These are phyloP conservation scores for Gadus chalcogrammus DNA, from an alignment of 2,113 vertebrate genomes.

Conservation along the genomic window DNA sequence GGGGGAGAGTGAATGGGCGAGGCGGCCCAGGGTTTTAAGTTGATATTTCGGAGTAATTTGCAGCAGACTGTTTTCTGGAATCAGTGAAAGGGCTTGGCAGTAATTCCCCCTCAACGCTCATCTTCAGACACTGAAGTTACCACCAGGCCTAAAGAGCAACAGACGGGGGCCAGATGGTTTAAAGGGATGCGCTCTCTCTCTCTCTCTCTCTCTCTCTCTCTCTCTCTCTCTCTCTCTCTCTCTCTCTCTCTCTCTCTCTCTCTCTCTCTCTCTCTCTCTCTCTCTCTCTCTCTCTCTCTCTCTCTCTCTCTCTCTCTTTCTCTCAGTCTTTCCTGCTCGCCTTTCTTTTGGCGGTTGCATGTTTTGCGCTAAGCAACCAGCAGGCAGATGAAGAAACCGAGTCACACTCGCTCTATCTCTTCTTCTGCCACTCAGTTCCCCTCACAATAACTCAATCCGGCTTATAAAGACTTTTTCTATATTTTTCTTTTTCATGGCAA, in stretches of 20 bases:
- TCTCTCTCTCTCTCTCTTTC: conserved; percentile 46
- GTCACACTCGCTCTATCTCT: too few species aligned
- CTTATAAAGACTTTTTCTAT: neutral
- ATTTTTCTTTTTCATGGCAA: neutral
- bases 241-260: conserved; percentile 53
- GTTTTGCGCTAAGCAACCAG: neutral
- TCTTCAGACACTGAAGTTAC: conserved; percentile 79
- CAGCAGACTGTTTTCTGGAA: conserved; percentile 79
- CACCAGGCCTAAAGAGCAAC: conserved; percentile 76
- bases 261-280: conserved; percentile 53
- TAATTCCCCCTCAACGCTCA: conserved; percentile 86
- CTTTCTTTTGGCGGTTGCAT: conserved; percentile 23
- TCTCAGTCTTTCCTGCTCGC: conserved; percentile 37
- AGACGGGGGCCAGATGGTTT: conserved; percentile 83
- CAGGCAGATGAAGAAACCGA: too few species aligned
- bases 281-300: conserved; percentile 56
- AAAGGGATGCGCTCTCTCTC: conserved; percentile 52
- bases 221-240: conserved; percentile 22
- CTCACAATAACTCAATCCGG: too few species aligned
- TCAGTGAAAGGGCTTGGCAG: conserved; percentile 77
- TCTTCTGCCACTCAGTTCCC: too few species aligned
- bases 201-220: conserved; percentile 12
- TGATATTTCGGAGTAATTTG: conserved; percentile 85
- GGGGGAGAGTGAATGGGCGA: conserved; percentile 62
- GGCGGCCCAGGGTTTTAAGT: conserved; percentile 78